These are phyloP conservation scores for Microtus ochrogaster DNA, from an alignment of 2,113 vertebrate genomes.

Conservation along the genomic window DNA sequence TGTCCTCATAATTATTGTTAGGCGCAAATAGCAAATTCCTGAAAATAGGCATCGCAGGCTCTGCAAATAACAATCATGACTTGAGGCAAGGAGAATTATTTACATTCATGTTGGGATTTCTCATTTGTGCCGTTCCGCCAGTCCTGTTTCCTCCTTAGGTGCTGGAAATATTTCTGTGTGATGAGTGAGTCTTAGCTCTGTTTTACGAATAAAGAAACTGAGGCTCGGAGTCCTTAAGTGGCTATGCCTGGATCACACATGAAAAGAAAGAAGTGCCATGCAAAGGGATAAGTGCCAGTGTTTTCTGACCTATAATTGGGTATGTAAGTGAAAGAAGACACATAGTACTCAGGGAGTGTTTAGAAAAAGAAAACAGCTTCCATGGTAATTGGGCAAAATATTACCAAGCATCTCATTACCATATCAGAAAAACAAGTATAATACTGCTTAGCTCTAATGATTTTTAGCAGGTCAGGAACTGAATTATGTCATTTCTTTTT, in stretches of 20 bases:
- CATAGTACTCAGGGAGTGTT: background rate
- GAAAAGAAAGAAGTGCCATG: background rate
- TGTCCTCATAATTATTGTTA: background rate
- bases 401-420: background rate
- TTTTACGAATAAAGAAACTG: constrained; percentile 3
- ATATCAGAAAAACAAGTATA: constrained; percentile 21
- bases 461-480: constrained; percentile 42
- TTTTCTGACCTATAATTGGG: background rate
- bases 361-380: constrained; percentile 41
- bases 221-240: background rate
- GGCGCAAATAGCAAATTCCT: background rate
- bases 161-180: constrained; percentile 4
- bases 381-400: constrained; percentile 29
- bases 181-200: constrained; percentile 12
- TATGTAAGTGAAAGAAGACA: background rate
- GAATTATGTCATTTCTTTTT: background rate
- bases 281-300: background rate
- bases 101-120: background rate
- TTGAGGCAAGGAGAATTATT: background rate
- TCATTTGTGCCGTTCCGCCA: background rate
- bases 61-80: background rate
- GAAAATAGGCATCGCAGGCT: background rate
- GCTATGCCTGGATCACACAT: background rate
- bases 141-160: background rate
- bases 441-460: constrained; percentile 24